These are phyloP conservation scores for Silurus asotus DNA, from an alignment of 2,113 vertebrate genomes.

Conservation along the genomic window DNA sequence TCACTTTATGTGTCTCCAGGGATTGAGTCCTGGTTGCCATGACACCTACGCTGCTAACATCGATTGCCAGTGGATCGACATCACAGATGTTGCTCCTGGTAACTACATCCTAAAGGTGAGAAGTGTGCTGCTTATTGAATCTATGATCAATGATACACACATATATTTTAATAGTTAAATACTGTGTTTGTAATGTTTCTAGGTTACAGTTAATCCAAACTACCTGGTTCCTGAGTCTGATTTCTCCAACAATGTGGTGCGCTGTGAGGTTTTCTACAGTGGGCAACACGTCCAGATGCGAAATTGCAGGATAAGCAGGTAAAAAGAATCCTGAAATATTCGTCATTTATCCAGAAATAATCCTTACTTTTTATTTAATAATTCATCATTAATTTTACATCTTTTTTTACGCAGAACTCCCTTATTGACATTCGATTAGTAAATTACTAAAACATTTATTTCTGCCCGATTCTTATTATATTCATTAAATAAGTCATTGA, in stretches of 20 bases:
- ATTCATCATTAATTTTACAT: background rate
- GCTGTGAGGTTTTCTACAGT: conserved; percentile 79
- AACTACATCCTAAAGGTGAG: conserved; percentile 79
- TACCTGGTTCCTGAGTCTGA: conserved; percentile 76
- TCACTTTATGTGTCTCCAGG: conserved; percentile 63
- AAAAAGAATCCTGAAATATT: background rate
- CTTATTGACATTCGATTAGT: background rate
- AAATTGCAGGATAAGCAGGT: conserved; percentile 78
- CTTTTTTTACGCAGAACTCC: background rate
- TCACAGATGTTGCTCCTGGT: conserved; percentile 80
- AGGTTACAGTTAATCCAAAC: conserved; percentile 82
- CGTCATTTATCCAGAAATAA: background rate
- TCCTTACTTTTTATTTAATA: background rate
- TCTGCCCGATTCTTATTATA: background rate
- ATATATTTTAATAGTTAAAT: background rate
- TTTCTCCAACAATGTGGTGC: conserved; percentile 79
- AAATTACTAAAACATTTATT: background rate
- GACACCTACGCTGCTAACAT: conserved; percentile 83
- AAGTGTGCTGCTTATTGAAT: background rate
- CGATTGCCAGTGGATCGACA: conserved; percentile 87
- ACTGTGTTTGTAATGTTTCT: background rate
- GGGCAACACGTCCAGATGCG: conserved; percentile 76
- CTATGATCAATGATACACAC: background rate
- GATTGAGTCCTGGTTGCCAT: conserved; percentile 82
- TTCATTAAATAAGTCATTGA: background rate